These are phyloP conservation scores for Vultur gryphus DNA, from an alignment of 2,797 vertebrate genomes.

Conservation along the genomic window DNA sequence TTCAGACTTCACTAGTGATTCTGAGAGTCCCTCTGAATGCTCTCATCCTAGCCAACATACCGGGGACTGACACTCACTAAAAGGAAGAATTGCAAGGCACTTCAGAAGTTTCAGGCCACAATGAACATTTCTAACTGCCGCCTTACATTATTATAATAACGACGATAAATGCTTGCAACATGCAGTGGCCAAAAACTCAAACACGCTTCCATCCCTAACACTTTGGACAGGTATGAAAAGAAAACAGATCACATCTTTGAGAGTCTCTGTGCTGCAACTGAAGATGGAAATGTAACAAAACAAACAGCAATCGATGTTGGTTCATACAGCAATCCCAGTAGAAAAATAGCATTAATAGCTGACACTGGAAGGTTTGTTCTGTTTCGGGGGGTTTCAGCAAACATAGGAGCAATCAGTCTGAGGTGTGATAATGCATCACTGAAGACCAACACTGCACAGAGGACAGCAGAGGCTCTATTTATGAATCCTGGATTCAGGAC, in stretches of 20 bases:
- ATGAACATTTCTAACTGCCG: background rate
- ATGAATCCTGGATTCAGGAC: background rate
- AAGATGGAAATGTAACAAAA: background rate
- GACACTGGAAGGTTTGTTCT: background rate
- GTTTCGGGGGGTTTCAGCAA: background rate
- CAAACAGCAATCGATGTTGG: background rate
- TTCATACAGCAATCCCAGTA: background rate
- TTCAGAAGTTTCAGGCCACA: background rate
- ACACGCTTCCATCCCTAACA: background rate
- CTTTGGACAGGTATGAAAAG: background rate
- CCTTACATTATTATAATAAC: background rate
- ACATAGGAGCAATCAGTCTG: fast-evolving
- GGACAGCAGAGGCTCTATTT: background rate
- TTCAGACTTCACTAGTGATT: background rate
- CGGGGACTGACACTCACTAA: background rate
- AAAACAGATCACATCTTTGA: background rate
- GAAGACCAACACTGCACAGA: background rate
- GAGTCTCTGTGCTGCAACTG: background rate
- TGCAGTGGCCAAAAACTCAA: background rate
- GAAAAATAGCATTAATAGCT: background rate
- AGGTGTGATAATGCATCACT: background rate
- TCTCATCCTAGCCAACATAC: background rate
- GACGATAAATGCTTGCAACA: background rate
- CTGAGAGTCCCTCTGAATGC: background rate
- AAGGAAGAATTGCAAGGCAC: background rate